Conservation (phyloP, 1,140 invertebrate genomes). For the Stenopsyche tienmushanensis region DNA sequence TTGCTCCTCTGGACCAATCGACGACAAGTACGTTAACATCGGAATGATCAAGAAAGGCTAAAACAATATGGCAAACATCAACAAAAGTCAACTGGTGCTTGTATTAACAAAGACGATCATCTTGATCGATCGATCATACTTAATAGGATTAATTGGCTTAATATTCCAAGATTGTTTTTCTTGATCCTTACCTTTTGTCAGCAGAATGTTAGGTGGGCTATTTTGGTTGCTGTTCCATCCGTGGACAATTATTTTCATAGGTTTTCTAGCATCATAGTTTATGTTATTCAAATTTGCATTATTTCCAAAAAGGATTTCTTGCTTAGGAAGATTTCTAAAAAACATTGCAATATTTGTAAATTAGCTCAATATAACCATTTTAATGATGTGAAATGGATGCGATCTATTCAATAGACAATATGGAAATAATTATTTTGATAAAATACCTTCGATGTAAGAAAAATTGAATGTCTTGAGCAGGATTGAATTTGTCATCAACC, state of each 20-base stretch:
- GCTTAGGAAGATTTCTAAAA: background rate
- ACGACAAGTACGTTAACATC: constrained; percentile 60
- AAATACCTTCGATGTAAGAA: constrained; percentile 29
- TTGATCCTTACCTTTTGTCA: constrained; percentile 42
- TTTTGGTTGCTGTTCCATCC: constrained; percentile 40
- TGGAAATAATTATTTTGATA: too few relatives aligned
- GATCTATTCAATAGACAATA: too few relatives aligned
- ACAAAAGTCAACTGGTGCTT: too few relatives aligned
- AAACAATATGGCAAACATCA: too few relatives aligned
- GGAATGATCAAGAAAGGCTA: constrained; percentile 49
- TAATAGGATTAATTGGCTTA: constrained; percentile 36
- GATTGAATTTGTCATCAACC: constrained; percentile 11
- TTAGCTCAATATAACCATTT: background rate
- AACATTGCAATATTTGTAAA: background rate
- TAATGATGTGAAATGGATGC: too few relatives aligned
- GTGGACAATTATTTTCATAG: constrained; percentile 39
- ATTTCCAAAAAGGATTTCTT: background rate
- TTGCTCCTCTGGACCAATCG: constrained; percentile 56
- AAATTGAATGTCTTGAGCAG: constrained; percentile 23
- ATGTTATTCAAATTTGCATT: background rate
- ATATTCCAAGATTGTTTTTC: too few relatives aligned
- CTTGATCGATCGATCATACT: constrained; percentile 39
- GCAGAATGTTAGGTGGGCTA: background rate
- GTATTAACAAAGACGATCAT: too few relatives aligned
- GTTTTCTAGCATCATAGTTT: constrained; percentile 12